These are phyloP conservation scores for Styela clava DNA, from an alignment of 23 tunicate species.

Conservation along the genomic window DNA sequence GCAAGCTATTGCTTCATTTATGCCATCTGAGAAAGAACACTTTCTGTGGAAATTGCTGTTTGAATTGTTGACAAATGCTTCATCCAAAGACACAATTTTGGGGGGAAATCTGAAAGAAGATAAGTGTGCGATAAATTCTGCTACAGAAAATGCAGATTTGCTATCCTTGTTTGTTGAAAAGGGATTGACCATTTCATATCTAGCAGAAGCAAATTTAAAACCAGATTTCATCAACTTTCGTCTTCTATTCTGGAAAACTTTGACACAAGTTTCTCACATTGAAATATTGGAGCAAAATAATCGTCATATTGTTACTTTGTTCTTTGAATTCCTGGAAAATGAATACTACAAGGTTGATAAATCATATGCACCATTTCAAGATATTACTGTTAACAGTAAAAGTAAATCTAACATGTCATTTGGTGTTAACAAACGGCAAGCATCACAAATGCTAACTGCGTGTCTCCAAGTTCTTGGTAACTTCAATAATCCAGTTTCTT, in stretches of 20 bases:
- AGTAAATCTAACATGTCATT: not conserved
- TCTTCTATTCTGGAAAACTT: conserved; percentile 48
- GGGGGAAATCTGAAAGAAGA: not conserved
- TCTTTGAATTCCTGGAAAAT: conserved; percentile 54
- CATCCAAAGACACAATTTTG: not conserved
- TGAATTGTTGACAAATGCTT: conserved; percentile 37
- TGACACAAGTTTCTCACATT: conserved; percentile 38
- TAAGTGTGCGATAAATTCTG: too few species aligned
- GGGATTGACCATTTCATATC: not conserved
- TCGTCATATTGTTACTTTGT: conserved; percentile 31
- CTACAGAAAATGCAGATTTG: not conserved
- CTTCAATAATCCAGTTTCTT: conserved; percentile 32
- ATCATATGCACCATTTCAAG: conserved; percentile 29
- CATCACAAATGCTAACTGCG: conserved; percentile 24
- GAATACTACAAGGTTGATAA: conserved; percentile 73
- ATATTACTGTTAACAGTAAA: conserved; percentile 4
- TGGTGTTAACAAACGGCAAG: conserved; percentile 19
- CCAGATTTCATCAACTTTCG: conserved; percentile 53
- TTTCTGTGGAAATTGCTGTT: conserved; percentile 57
- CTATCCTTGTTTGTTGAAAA: not conserved
- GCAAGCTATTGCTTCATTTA: conserved; percentile 35
- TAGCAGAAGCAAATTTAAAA: conserved; percentile 17
- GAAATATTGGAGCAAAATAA: conserved; percentile 35
- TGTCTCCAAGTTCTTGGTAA: conserved; percentile 52
- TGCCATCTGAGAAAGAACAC: conserved; percentile 26